Conservation (phyloP, 2,113 vertebrate genomes). For the Microtus oregoni region DNA sequence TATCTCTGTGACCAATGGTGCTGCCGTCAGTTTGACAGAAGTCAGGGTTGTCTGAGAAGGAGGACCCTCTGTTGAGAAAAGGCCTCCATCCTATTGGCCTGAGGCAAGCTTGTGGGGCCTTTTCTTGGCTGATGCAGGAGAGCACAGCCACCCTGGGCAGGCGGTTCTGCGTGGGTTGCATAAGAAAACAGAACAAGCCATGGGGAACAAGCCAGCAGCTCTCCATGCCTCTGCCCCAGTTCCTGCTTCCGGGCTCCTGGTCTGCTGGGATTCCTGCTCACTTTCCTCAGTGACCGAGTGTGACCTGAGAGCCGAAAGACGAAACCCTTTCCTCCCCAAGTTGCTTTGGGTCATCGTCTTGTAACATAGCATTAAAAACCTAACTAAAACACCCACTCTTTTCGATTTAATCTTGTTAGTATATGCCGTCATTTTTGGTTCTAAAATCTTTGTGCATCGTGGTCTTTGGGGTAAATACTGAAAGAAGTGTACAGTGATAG, state of each 20-base stretch:
- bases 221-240: not conserved
- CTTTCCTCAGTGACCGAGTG: not conserved
- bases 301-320: not conserved
- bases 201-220: no score
- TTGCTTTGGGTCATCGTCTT: not conserved
- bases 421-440: not conserved
- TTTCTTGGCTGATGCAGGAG: no score
- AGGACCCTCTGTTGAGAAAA: not conserved
- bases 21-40: no score
- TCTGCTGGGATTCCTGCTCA: not conserved
- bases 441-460: conserved; percentile 7
- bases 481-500: not conserved
- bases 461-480: not conserved
- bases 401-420: not conserved
- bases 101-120: no score
- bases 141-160: no score
- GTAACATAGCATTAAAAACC: not conserved
- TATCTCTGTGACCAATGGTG: not conserved
- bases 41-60: not conserved
- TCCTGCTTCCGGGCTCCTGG: not conserved
- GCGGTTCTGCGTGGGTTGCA: no score
- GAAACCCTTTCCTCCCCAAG: not conserved
- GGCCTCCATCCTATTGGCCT: no score
- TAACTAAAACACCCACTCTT: not conserved
- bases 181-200: no score